These are phyloP conservation scores for Actinernus sp. DNA, from an alignment of 92 coral and sea anemone species.

Conservation along the genomic window DNA sequence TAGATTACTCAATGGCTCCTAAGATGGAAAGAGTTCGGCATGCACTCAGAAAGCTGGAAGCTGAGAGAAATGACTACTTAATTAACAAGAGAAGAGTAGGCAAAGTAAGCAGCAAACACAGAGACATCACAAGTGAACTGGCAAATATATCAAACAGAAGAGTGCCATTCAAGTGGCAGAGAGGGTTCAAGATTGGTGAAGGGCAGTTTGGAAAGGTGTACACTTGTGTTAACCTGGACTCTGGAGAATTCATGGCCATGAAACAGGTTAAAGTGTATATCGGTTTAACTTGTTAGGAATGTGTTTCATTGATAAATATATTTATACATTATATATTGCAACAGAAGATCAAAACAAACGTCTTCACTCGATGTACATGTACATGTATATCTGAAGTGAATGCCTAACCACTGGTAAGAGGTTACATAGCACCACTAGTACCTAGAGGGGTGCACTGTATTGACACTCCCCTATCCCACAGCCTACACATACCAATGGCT, in stretches of 20 bases:
- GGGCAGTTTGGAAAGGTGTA: constrained; percentile 99
- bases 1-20: constrained; percentile 48
- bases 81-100: constrained; percentile 82
- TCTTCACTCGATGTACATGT: no score
- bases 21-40: constrained; percentile 75
- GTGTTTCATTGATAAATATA: no score
- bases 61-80: constrained; percentile 49
- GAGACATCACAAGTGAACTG: constrained; percentile 94
- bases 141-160: constrained; percentile 88
- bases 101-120: constrained; percentile 70
- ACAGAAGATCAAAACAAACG: no score
- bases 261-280: constrained; percentile 98
- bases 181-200: constrained; percentile 98
- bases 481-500: no score
- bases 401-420: no score
- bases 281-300: no score
- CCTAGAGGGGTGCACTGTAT: no score
- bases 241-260: constrained; percentile 96
- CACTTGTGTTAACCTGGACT: constrained; percentile 93
- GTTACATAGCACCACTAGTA: no score
- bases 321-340: no score
- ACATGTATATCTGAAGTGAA: no score
- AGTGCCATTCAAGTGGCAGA: constrained; percentile 99
- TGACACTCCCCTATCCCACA: no score
- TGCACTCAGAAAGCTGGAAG: constrained; percentile 68